These are phyloP conservation scores for Isichthys henryi DNA, from an alignment of 2,113 vertebrate genomes.

Conservation along the genomic window DNA sequence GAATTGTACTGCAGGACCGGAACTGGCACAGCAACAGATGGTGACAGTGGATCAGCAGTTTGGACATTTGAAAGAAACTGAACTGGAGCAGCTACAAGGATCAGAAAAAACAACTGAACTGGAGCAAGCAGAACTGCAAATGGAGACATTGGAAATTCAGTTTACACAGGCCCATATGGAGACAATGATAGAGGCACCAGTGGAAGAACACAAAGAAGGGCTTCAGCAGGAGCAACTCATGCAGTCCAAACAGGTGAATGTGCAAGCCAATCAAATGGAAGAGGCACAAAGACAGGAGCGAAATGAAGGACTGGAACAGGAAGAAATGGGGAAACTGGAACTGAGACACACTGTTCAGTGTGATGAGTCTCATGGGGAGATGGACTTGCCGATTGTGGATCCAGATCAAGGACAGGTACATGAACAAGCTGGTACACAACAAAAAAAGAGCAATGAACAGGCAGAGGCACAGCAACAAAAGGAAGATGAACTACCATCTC, in stretches of 20 bases:
- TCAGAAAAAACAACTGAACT: neutral
- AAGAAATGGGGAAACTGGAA: neutral
- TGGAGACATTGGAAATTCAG: conserved; percentile 6
- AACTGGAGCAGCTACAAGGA: neutral
- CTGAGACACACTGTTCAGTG: neutral
- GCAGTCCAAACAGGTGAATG: neutral
- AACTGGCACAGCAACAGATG: neutral
- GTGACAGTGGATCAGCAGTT: neutral
- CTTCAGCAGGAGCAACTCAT: neutral
- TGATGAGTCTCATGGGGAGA: neutral
- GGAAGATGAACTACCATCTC: neutral
- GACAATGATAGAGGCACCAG: neutral
- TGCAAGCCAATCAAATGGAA: neutral
- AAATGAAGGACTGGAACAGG: neutral
- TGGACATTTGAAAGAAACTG: neutral
- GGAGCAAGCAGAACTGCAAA: neutral
- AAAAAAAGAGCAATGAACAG: neutral
- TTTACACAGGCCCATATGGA: neutral
- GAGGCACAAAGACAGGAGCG: neutral
- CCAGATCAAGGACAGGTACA: neutral
- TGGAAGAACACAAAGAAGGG: neutral
- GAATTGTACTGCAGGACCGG: conserved; percentile 18
- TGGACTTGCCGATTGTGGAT: neutral
- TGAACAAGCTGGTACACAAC: conserved; percentile 6
- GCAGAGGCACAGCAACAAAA: neutral